Conservation (phyloP, 2,113 vertebrate species). For the Strigops habroptila region DNA sequence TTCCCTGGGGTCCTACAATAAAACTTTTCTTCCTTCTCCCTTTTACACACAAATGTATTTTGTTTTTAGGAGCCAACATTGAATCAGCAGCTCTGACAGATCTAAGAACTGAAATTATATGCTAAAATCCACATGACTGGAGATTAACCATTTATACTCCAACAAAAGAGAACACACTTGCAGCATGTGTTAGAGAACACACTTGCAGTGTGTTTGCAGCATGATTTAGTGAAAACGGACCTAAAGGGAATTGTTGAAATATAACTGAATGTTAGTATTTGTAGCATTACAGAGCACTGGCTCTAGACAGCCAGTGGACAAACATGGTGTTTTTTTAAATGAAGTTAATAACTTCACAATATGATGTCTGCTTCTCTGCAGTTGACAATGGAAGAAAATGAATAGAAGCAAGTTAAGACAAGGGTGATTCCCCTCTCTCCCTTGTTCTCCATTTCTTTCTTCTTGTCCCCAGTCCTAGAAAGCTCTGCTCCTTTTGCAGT, state of each 20-base stretch:
- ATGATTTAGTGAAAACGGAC: not conserved
- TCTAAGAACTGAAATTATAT: slow-evolving; percentile 10
- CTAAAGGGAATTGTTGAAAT: not conserved
- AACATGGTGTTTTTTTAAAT: not conserved
- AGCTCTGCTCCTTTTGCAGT: not conserved
- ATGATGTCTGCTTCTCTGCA: not conserved
- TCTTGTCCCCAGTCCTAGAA: not conserved
- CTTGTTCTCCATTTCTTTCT: not conserved
- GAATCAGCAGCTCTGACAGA: slow-evolving; percentile 4
- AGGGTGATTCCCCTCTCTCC: not conserved
- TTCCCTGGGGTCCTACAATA: slow-evolving; percentile 20
- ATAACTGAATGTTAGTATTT: not conserved
- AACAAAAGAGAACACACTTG: not conserved
- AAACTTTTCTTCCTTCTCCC: not conserved
- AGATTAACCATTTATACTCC: slow-evolving; percentile 29
- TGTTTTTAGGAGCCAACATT: slow-evolving; percentile 2
- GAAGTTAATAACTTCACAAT: not conserved
- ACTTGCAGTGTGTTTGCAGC: not conserved
- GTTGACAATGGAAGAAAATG: not conserved
- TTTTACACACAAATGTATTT: not conserved
- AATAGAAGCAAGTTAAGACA: not conserved
- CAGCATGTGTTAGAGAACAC: not conserved
- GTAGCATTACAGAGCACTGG: not conserved
- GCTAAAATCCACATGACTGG: not conserved
- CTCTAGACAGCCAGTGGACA: not conserved